Evolutionary conservation across 2,888 invertebrate species (phyloP), one percentile per base, ranked within the genome.

Genomic region (Lasioglossum morio): DNA sequence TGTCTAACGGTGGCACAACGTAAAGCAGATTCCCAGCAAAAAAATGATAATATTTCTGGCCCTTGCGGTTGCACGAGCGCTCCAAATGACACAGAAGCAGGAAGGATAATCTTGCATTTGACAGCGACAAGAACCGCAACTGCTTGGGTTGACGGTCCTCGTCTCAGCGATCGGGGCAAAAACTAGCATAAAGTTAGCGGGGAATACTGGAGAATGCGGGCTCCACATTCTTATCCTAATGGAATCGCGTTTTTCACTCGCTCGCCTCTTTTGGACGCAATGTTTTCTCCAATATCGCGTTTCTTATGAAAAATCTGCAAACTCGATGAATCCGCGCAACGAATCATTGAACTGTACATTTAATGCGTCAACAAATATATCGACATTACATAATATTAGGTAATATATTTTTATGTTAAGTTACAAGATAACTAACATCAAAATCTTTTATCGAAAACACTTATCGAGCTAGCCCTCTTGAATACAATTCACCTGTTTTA

Each of bases 71-170:
- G 60, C 37, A n/a, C 27, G 57, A 57, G 46, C 43, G 34, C 46
- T 69, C 37, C 8, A 77, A 82, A 69, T 34, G 53, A 66, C 48
- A 57, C 40, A 16, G 69, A 48, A 74, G 30, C 74, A 37, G 72
- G 19, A 30, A 48, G 72, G 72, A 75, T 83, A 75, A 84, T 84
- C 78, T 84, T 84, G 78, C 74, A 75, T 84, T 83, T 79, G 78
- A 85, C 78, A 78, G 53, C 23, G 48, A 43, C 78, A 83, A 78
- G 78, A 83, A 84, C 46, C 63, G 23, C 69, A 57, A 43, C 74
- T 34, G 60, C 48, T 53, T 63, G 78, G 27, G 48, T n/a, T 37
- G 77, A 16, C 57, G 43, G 34, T 30, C 19, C 23, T 34, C 60
- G 34, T 66, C 76, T 40, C 34, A 5, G 23, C 60, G 77, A 72